Evolutionary conservation across 2,888 invertebrate species (phyloP).

Genomic region (Caenorhabditis angaria): DNA sequence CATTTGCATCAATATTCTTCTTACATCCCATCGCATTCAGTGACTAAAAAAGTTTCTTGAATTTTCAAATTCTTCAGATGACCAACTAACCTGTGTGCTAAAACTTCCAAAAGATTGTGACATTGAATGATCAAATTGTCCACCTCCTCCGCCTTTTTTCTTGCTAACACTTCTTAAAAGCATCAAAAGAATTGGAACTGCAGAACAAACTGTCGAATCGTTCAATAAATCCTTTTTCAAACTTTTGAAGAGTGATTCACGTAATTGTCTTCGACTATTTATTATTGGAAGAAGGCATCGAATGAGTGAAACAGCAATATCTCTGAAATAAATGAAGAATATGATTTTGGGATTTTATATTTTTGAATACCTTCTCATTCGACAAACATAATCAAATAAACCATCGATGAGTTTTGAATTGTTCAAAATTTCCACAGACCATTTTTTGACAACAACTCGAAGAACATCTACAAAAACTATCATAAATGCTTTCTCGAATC

Average conservation of each 20-base stretch:
- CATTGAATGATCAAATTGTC: conserved; percentile 43
- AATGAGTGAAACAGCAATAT: conserved; percentile 58
- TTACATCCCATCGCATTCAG: conserved; percentile 40
- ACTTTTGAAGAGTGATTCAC: conserved; percentile 47
- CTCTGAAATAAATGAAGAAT: conserved; percentile 15
- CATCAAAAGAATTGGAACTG: conserved; percentile 48
- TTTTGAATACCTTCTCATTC: conserved; percentile 31
- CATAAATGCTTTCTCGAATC: too few relatives aligned
- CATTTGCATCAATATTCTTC: conserved; percentile 37
- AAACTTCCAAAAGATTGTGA: conserved; percentile 55
- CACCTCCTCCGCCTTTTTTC: conserved; percentile 33
- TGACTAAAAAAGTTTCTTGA: conserved; percentile 2
- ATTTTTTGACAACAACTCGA: conserved; percentile 45
- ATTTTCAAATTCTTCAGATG: background rate
- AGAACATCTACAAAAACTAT: conserved; percentile 47
- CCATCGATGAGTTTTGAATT: conserved; percentile 51
- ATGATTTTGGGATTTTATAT: too few relatives aligned
- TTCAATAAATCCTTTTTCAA: conserved; percentile 51
- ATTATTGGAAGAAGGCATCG: conserved; percentile 61
- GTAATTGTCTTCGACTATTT: conserved; percentile 53
- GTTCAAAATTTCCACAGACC: conserved; percentile 54
- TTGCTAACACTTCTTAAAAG: conserved; percentile 46
- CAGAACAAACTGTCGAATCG: conserved; percentile 37
- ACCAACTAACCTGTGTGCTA: conserved; percentile 30
- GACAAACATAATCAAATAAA: conserved; percentile 50